Evolutionary conservation across 2,797 vertebrate species (phyloP).

Genomic region (Sebastolobus alascanus): DNA sequence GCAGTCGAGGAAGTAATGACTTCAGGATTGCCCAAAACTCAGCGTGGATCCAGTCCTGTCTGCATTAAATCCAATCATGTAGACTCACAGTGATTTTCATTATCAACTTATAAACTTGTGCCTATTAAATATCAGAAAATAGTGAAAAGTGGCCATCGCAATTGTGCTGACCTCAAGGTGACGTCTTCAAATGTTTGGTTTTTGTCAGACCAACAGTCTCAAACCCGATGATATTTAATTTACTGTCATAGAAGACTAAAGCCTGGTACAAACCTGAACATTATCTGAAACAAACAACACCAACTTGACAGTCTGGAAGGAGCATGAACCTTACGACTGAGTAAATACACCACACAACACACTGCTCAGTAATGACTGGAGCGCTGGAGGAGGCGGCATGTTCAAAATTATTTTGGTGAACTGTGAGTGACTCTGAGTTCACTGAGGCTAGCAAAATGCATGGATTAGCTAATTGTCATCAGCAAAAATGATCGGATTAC

Average conservation of each 20-base stretch:
- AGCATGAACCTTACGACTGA: neutral
- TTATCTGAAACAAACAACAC: neutral
- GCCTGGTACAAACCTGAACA: neutral
- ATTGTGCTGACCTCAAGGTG: neutral
- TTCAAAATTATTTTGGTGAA: no score
- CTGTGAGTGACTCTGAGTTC: no score
- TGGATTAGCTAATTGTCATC: no score
- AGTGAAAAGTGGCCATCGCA: fast-evolving
- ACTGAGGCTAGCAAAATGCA: no score
- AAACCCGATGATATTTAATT: neutral
- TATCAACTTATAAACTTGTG: neutral
- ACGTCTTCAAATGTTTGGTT: neutral
- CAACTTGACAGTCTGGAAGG: neutral
- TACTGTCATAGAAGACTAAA: neutral
- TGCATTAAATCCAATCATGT: neutral
- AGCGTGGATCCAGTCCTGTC: neutral
- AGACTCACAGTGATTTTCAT: neutral
- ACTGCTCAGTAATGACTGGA: no score
- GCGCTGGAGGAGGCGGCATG: no score
- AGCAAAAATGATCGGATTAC: no score
- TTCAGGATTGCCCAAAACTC: slow-evolving; percentile 1
- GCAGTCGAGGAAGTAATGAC: slow-evolving; percentile 16
- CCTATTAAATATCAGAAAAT: neutral
- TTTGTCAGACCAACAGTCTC: neutral
- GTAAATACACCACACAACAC: neutral